Percentiles rank a stretch among this genome's conserved stretches.
Evolutionary conservation across 2,113 vertebrate species (phyloP).

Genomic region (Trachemys scripta): DNA sequence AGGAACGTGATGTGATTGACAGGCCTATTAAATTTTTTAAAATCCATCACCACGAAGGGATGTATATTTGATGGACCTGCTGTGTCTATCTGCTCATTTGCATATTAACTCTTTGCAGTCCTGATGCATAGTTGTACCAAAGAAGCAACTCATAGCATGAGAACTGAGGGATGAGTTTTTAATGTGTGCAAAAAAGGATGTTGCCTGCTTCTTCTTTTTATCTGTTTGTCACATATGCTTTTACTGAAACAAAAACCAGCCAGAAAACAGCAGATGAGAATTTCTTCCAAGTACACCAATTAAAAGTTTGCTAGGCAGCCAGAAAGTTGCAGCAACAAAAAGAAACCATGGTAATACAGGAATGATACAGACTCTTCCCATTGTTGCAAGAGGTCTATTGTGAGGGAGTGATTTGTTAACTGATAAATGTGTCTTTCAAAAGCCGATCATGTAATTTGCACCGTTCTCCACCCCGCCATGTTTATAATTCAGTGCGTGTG

Average conservation of each 20-base stretch:
- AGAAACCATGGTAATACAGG: not conserved
- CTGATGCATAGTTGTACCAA: not conserved
- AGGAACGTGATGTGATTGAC: accelerated
- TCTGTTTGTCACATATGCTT: not conserved
- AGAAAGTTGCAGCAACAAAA: not conserved
- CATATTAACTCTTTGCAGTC: not conserved
- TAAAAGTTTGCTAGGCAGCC: not conserved
- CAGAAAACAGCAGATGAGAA: not conserved
- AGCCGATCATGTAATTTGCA: not conserved
- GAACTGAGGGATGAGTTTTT: not conserved
- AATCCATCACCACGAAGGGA: not conserved
- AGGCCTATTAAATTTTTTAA: not conserved
- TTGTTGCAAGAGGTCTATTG: not conserved
- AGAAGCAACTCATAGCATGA: accelerated
- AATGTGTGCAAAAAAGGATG: not conserved
- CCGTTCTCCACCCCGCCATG: not conserved
- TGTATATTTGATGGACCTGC: not conserved
- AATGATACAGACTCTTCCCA: not conserved
- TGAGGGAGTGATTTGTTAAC: not conserved
- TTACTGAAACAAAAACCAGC: not conserved
- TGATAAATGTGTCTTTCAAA: not conserved
- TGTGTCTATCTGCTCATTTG: not conserved
- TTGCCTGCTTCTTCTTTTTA: not conserved
- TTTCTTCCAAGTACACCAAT: accelerated
- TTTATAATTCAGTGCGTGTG: not conserved